Conservation (phyloP, 53 echinoderm and acorn worm genomes). For the Astropecten irregularis region DNA sequence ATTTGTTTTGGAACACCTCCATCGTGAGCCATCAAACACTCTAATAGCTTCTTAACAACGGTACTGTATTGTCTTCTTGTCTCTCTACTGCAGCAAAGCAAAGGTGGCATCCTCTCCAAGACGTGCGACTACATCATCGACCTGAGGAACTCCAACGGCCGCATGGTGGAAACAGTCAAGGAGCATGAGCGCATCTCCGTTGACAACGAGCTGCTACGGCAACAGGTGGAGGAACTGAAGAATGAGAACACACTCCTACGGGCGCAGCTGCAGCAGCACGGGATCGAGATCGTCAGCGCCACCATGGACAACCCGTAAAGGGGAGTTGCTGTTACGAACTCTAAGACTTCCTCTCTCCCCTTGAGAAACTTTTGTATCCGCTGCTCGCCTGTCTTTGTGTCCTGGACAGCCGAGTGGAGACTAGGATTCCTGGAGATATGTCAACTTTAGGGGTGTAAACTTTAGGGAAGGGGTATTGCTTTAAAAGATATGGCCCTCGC, state of each 20-base stretch:
- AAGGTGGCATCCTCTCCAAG: conserved; percentile 93
- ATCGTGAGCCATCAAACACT: too few relatives aligned
- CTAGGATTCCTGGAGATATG: too few relatives aligned
- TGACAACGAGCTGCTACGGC: conserved; percentile 80
- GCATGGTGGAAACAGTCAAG: conserved; percentile 90
- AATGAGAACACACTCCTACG: conserved; percentile 84
- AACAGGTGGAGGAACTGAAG: conserved; percentile 91
- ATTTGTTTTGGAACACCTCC: conserved; percentile 15
- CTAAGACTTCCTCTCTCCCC: background rate
- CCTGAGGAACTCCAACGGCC: conserved; percentile 71
- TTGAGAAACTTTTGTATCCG: too few relatives aligned
- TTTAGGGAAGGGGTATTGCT: too few relatives aligned
- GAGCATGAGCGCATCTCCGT: conserved; percentile 84
- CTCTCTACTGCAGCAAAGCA: conserved; percentile 84
- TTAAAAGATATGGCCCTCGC: too few relatives aligned
- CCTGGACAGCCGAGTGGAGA: too few relatives aligned
- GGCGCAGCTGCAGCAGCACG: conserved; percentile 83
- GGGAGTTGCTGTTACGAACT: background rate
- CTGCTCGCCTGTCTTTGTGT: too few relatives aligned
- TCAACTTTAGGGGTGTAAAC: too few relatives aligned
- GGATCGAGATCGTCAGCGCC: conserved; percentile 59
- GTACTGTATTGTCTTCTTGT: too few relatives aligned
- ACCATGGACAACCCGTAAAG: conserved; percentile 20
- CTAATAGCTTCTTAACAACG: too few relatives aligned
- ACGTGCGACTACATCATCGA: conserved; percentile 92